These are phyloP conservation scores for Tenebrio molitor DNA, from an alignment of 1,140 invertebrate genomes.

Conservation along the genomic window DNA sequence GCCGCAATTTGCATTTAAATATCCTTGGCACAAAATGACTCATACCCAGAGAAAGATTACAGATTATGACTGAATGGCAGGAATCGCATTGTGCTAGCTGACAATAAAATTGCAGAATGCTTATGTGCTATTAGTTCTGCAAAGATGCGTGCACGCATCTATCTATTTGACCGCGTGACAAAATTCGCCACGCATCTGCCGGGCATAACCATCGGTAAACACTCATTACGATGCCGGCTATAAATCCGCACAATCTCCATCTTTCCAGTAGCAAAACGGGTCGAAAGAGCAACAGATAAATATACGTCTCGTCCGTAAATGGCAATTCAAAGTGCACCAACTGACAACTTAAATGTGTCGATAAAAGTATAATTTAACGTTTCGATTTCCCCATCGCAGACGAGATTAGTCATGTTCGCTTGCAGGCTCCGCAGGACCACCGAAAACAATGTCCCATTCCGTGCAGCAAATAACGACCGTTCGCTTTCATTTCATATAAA, in stretches of 20 bases:
- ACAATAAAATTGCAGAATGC: conserved; percentile 27
- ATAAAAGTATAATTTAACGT: conserved; percentile 6
- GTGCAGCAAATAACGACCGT: too few species aligned
- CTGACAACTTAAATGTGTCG: conserved; percentile 4
- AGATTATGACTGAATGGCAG: conserved; percentile 32
- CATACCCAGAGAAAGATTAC: conserved; percentile 25
- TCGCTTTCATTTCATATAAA: background rate
- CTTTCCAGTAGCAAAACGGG: conserved; percentile 31
- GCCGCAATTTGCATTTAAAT: conserved; percentile 37
- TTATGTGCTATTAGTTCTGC: conserved; percentile 35
- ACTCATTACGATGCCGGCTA: background rate
- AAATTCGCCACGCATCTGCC: background rate
- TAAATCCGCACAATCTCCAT: conserved; percentile 24
- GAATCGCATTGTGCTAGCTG: conserved; percentile 34
- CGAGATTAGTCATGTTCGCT: too few species aligned
- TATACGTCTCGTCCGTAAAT: conserved; percentile 27
- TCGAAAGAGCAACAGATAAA: conserved; percentile 37
- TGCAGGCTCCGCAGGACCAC: too few species aligned
- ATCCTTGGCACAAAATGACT: conserved; percentile 34
- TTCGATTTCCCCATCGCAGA: background rate
- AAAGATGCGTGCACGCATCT: conserved; percentile 20
- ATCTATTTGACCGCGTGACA: conserved; percentile 20
- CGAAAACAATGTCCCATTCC: too few species aligned
- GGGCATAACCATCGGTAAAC: background rate
- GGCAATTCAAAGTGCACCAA: conserved; percentile 14